A percentile compares a stretch with the other conserved stretches of the same genome.
phyloP scores from a whole-genome alignment of 2,797 vertebrate genomes.

The Propithecus perrieri region DNA sequence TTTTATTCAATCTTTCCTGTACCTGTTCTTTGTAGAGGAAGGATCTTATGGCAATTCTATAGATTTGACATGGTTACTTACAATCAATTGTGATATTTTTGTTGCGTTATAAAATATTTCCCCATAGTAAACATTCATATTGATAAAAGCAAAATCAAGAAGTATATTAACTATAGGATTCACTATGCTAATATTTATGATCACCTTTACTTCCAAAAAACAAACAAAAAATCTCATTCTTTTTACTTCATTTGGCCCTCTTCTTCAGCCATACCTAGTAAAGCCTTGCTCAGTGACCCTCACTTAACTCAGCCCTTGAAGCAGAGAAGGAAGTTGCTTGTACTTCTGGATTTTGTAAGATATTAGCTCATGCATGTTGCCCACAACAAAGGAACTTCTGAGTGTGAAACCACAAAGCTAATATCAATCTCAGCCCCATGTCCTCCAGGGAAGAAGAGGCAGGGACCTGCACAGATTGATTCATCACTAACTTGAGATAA shows the following conservation, averaged over 20 bases:
- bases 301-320: neutral
- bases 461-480: neutral
- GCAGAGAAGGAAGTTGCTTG: constrained; percentile 37
- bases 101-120: neutral
- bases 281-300: neutral
- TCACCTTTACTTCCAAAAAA: neutral
- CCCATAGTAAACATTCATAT: neutral
- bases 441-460: neutral
- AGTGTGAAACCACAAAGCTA: neutral
- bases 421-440: neutral
- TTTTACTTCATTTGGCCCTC: neutral
- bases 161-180: neutral
- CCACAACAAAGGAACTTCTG: constrained; percentile 9
- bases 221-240: neutral
- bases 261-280: neutral
- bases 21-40: neutral
- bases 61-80: neutral
- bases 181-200: neutral
- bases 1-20: neutral
- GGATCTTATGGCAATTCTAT: neutral
- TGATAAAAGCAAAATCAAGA: constrained; percentile 47
- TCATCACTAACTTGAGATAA: neutral
- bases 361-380: neutral
- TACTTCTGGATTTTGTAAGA: constrained; percentile 43
- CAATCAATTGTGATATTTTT: neutral